phyloP scores from a whole-genome alignment of 2,888 invertebrate genomes.

The Ischnus inquisitorius region DNA sequence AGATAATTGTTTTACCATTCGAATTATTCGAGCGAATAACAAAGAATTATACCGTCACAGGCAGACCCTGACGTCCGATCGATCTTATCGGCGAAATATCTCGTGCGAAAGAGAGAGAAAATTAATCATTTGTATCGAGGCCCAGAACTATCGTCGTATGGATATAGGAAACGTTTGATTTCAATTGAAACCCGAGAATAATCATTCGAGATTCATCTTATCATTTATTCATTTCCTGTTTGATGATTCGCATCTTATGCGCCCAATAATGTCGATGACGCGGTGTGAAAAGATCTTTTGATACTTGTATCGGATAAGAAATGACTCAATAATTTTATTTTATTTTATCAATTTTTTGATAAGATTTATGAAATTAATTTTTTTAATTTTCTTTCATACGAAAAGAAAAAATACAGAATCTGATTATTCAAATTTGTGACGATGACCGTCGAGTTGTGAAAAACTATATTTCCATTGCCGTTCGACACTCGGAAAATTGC shows the following conservation, averaged over 20 bases:
- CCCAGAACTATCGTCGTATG: neutral
- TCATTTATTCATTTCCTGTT: neutral
- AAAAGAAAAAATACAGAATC: no score
- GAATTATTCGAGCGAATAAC: neutral
- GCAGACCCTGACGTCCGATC: conserved; percentile 12
- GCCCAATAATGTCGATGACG: neutral
- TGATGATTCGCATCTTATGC: neutral
- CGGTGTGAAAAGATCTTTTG: neutral
- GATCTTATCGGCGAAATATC: conserved; percentile 18
- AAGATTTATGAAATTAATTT: no score
- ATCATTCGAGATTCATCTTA: neutral
- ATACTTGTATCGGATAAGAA: no score
- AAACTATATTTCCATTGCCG: no score
- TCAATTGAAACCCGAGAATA: neutral
- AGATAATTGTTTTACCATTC: no score
- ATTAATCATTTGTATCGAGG: conserved; percentile 21
- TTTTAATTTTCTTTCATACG: no score
- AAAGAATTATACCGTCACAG: neutral
- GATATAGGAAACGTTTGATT: neutral
- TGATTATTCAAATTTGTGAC: no score
- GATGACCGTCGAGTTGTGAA: no score
- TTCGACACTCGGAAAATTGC: no score
- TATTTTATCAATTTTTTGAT: no score
- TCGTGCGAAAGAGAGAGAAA: neutral
- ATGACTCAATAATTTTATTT: no score